Conservation (phyloP, 2,797 vertebrate genomes). For the Bovichtus diacanthus region DNA sequence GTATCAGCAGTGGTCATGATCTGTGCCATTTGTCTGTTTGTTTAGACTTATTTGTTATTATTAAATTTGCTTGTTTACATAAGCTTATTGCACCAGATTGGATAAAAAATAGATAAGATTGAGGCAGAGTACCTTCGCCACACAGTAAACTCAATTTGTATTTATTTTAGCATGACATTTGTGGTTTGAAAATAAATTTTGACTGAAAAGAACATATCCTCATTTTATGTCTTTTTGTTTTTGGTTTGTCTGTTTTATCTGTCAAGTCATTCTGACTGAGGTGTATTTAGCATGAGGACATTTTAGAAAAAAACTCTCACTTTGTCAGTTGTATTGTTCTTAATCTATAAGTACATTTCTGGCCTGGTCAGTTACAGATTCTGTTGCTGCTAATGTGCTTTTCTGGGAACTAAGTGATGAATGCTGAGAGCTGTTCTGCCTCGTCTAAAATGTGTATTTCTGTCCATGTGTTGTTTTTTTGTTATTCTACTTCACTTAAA, state of each 20-base stretch:
- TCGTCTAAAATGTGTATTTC: constrained; percentile 2
- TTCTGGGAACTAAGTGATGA: background rate
- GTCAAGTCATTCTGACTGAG: background rate
- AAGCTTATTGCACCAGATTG: background rate
- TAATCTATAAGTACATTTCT: too few relatives aligned
- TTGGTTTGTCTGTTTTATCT: too few relatives aligned
- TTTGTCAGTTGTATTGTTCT: background rate
- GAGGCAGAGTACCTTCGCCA: background rate
- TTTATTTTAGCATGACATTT: constrained; percentile 13
- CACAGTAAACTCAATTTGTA: background rate
- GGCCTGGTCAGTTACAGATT: background rate
- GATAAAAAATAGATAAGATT: background rate
- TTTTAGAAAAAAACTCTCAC: background rate
- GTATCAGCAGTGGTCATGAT: background rate
- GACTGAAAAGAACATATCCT: too few relatives aligned
- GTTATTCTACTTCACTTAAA: too few relatives aligned
- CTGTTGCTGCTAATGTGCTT: constrained; percentile 9
- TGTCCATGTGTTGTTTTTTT: background rate
- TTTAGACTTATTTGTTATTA: background rate
- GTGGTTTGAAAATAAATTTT: background rate
- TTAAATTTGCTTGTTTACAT: constrained; percentile 13
- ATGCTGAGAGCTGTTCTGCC: constrained; percentile 13
- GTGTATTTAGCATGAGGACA: background rate
- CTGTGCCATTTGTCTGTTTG: background rate
- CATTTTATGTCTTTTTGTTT: too few relatives aligned